These are phyloP conservation scores for Rallus limicola DNA, from an alignment of 2,113 vertebrate species.

Conservation along the genomic window DNA sequence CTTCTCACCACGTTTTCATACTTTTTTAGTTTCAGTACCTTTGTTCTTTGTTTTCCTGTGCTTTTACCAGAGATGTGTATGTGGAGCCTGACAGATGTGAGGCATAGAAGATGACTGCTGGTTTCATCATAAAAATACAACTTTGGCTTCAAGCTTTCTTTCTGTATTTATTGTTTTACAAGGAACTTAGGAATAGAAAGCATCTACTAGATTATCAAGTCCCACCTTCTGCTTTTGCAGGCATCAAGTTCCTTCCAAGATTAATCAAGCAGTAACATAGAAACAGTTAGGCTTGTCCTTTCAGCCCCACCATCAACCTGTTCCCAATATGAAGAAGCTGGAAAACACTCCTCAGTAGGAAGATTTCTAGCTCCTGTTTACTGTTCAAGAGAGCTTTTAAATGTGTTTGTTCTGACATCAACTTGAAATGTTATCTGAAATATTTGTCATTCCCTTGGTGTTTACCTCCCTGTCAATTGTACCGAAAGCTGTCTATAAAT, in stretches of 20 bases:
- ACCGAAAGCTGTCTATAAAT: conserved; percentile 36
- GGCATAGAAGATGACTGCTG: background rate
- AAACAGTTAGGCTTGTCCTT: background rate
- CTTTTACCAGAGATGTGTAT: background rate
- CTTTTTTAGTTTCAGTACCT: background rate
- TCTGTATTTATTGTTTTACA: background rate
- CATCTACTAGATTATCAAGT: background rate
- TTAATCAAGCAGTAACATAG: background rate
- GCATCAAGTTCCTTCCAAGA: background rate
- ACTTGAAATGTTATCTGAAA: background rate
- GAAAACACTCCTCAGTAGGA: background rate
- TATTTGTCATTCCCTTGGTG: background rate
- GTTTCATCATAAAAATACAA: background rate
- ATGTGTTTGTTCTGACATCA: background rate
- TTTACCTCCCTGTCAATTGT: background rate
- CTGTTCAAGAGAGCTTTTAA: background rate
- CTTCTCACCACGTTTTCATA: background rate
- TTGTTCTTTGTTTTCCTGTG: background rate
- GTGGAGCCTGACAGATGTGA: background rate
- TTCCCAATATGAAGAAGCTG: background rate
- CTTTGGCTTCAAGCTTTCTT: background rate
- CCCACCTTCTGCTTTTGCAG: background rate
- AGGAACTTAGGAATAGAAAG: background rate
- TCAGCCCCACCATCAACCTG: background rate
- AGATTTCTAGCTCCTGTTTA: background rate